Percentiles rank a stretch among this genome's conserved stretches.
Evolutionary conservation across 2,113 vertebrate species (phyloP).

Genomic region (Phyllostomus discolor): DNA sequence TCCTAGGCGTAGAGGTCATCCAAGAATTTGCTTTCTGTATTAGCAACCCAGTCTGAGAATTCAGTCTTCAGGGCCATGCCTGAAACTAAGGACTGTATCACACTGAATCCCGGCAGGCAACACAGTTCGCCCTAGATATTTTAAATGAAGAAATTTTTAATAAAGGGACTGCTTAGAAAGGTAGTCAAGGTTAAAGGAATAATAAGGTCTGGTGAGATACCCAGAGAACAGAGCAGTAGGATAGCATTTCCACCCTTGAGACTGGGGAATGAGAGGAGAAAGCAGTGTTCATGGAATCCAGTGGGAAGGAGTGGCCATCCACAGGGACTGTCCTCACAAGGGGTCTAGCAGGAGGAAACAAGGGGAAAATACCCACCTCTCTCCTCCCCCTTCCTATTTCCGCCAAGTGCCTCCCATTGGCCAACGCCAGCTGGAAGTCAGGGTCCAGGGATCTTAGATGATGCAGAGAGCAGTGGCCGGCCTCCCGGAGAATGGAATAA

Average conservation of each 20-base stretch:
- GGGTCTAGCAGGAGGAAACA: not conserved
- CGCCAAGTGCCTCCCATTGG: not conserved
- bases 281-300: not conserved
- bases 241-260: not conserved
- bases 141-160: not conserved
- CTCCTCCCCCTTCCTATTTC: not conserved
- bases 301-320: no score
- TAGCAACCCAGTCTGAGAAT: not conserved
- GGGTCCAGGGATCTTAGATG: not conserved
- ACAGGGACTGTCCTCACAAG: not conserved
- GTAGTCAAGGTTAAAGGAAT: not conserved
- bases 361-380: no score
- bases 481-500: not conserved
- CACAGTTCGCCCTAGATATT: not conserved
- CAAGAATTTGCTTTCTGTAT: not conserved
- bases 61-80: not conserved
- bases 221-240: not conserved
- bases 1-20: not conserved
- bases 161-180: not conserved
- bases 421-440: not conserved
- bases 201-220: not conserved
- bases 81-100: not conserved
- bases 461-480: not conserved
- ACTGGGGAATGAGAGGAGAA: not conserved
- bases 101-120: not conserved